Percentiles rank a stretch among this genome's conserved stretches.
Evolutionary conservation across 2,888 invertebrate genomes (phyloP).

Genomic region (Erannis defoliaria): DNA sequence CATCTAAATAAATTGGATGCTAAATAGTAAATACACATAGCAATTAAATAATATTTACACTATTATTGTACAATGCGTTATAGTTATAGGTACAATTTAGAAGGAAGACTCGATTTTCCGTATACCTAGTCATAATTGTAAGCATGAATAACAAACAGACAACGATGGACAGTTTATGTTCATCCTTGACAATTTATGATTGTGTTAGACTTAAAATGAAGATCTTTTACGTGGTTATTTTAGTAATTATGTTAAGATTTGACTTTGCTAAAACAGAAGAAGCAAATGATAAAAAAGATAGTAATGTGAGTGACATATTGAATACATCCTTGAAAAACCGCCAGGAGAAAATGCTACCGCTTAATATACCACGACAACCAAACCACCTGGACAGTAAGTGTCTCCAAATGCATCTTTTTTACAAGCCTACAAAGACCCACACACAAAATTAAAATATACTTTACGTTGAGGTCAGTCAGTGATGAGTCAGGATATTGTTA

Average conservation of each 20-base stretch:
- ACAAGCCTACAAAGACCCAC: no score
- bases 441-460: no score
- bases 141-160: conserved; percentile 3
- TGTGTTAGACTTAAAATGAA: conserved; percentile 18
- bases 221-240: background rate
- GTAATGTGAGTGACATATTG: no score
- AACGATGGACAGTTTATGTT: conserved; percentile 2
- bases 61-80: background rate
- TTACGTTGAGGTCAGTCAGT: no score
- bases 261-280: conserved; percentile 1
- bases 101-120: conserved; percentile 23
- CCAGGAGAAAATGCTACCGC: no score
- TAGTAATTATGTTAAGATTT: background rate
- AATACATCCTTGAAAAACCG: no score
- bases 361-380: no score
- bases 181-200: conserved; percentile 6
- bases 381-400: no score
- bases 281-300: no score
- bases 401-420: no score
- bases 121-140: background rate
- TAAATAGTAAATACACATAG: background rate
- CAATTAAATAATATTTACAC: background rate
- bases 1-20: no score
- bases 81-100: background rate
- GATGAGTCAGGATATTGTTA: no score